Evolutionary conservation across 2,888 invertebrate species (phyloP).

Genomic region (Melangyna quadrimaculata): DNA sequence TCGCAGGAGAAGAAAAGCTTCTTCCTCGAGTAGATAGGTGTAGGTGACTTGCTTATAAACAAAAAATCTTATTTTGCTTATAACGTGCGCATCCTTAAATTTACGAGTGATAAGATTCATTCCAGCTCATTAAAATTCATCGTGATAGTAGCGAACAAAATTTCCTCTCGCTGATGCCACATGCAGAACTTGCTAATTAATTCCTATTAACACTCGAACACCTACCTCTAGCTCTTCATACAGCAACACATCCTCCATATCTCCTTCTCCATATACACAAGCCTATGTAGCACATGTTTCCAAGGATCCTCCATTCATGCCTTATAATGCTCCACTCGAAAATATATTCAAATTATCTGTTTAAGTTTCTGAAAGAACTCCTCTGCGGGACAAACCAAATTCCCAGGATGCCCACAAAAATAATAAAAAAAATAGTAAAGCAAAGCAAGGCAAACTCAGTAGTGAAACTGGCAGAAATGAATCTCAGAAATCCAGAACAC

Average conservation of each 20-base stretch:
- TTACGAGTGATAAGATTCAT: not conserved
- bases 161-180: not conserved
- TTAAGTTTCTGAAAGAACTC: constrained; percentile 58
- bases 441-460: not conserved
- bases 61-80: not conserved
- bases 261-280: not conserved
- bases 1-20: not conserved
- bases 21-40: not conserved
- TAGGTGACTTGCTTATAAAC: not conserved
- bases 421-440: not conserved
- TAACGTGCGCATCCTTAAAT: constrained; percentile 8
- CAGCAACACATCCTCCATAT: not conserved
- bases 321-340: constrained; percentile 19
- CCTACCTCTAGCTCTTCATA: not conserved
- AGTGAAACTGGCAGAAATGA: too few species aligned
- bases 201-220: constrained; percentile 18
- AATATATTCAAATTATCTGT: constrained; percentile 65
- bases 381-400: constrained; percentile 36
- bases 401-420: constrained; percentile 43
- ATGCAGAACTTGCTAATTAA: constrained; percentile 21
- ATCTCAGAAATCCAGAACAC: constrained; percentile 15
- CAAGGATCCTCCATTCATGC: not conserved
- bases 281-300: constrained; percentile 43
- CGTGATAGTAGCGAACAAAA: not conserved
- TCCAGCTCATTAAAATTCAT: constrained; percentile 29